phyloP scores from a whole-genome alignment of 2,797 vertebrate genomes.

The Pseudomugil tenellus region DNA sequence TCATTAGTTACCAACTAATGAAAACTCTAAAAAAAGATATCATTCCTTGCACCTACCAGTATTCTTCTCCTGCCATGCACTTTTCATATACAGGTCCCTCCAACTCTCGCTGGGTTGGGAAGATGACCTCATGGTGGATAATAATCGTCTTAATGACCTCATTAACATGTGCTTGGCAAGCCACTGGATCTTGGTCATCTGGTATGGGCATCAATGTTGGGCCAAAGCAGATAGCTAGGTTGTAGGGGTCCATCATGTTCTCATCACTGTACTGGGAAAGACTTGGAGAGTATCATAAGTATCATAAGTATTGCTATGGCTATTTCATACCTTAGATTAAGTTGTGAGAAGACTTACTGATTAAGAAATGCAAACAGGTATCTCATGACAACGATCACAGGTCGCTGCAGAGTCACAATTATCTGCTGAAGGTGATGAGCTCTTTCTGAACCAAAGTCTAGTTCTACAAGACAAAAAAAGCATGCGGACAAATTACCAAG shows the following conservation, averaged over 20 bases:
- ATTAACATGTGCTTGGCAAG: conserved; percentile 98
- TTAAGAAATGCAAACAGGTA: conserved; percentile 98
- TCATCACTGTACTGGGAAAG: conserved; percentile 98
- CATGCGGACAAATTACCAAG: background rate
- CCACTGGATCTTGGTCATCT: conserved; percentile 95
- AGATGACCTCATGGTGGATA: conserved; percentile 94
- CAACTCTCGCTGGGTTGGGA: conserved; percentile 90
- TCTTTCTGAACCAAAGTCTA: conserved; percentile 89
- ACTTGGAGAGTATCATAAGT: conserved; percentile 72
- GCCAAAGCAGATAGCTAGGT: conserved; percentile 98
- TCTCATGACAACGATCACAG: conserved; percentile 96
- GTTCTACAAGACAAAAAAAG: conserved; percentile 82
- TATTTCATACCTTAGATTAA: too few relatives aligned
- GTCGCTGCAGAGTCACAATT: conserved; percentile 89
- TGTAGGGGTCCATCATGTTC: conserved; percentile 99
- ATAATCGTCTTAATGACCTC: conserved; percentile 99
- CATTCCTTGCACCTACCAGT: conserved; percentile 87
- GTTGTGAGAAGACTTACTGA: conserved; percentile 86
- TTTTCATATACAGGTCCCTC: conserved; percentile 97
- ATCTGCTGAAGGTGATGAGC: conserved; percentile 96
- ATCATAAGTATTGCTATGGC: background rate
- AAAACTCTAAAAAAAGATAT: background rate
- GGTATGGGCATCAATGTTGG: conserved; percentile 98
- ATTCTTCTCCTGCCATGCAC: conserved; percentile 98
- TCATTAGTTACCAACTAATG: too few relatives aligned